A percentile compares a stretch with the other conserved stretches of the same genome.
phyloP scores from a whole-genome alignment of 1,140 invertebrate species.

The Eulimnadia texana region DNA sequence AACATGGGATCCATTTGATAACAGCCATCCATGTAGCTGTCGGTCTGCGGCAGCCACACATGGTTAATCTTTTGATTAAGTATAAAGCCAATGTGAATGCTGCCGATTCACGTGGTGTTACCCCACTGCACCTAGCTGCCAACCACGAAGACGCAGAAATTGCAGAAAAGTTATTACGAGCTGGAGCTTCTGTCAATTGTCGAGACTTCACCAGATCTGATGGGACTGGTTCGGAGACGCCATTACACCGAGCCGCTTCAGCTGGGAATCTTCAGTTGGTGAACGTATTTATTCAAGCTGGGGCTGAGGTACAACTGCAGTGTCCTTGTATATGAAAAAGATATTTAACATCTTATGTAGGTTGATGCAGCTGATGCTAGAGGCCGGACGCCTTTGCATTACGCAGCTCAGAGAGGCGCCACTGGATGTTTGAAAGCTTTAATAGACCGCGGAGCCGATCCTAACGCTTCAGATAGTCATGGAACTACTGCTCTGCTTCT shows the following conservation, averaged over 20 bases:
- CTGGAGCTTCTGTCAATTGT: not conserved
- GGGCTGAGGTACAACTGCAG: constrained; percentile 4
- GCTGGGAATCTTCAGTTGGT: not conserved
- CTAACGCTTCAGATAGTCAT: constrained; percentile 5
- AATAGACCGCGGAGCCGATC: constrained; percentile 10
- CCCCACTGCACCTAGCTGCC: constrained; percentile 9
- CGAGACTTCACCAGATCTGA: not conserved
- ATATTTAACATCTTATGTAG: constrained; percentile 3
- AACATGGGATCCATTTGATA: constrained; percentile 2
- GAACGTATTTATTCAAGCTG: not conserved
- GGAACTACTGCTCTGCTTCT: constrained; percentile 14
- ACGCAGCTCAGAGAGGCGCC: constrained; percentile 7
- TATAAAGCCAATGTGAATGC: constrained; percentile 4
- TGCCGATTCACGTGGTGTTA: constrained; percentile 9
- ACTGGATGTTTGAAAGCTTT: constrained; percentile 8
- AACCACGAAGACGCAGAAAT: not conserved
- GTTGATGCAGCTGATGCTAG: constrained; percentile 2
- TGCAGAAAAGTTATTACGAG: not conserved
- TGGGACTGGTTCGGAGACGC: constrained; percentile 9
- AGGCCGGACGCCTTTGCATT: constrained; percentile 15
- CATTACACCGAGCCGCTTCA: constrained; percentile 9
- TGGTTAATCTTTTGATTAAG: not conserved
- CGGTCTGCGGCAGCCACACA: not conserved
- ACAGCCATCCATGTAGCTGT: constrained; percentile 4
- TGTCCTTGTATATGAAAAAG: not conserved